These are phyloP conservation scores for Sebastes hubbsi DNA, from an alignment of 2,797 vertebrate species.

Conservation along the genomic window DNA sequence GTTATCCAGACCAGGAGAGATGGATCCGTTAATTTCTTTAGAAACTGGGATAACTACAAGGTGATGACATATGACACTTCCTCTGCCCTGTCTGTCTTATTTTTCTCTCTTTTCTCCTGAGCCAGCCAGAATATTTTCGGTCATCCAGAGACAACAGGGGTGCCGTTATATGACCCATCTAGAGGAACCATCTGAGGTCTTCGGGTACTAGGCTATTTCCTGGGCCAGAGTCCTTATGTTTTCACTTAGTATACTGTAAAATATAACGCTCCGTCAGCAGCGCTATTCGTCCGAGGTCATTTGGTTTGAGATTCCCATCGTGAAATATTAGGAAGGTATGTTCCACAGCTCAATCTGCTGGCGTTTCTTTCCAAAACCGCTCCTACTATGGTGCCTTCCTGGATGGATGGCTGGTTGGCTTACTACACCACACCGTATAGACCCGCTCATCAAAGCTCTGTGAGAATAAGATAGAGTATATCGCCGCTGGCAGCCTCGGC, in stretches of 20 bases:
- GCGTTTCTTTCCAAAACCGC: slow-evolving; percentile 72
- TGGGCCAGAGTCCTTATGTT: slow-evolving; percentile 54
- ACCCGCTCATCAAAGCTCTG: slow-evolving; percentile 62
- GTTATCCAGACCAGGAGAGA: slow-evolving; percentile 94
- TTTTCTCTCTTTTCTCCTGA: slow-evolving; percentile 1
- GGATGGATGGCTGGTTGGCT: slow-evolving; percentile 53
- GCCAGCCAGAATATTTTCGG: slow-evolving; percentile 10
- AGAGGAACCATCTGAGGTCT: slow-evolving; percentile 43
- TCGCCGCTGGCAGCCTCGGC: slow-evolving; percentile 50
- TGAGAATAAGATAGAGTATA: slow-evolving; percentile 59
- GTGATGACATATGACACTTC: slow-evolving; percentile 75
- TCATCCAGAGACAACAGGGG: slow-evolving; percentile 47
- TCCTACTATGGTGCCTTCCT: slow-evolving; percentile 64
- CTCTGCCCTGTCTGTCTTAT: slow-evolving; percentile 4
- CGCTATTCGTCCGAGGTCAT: slow-evolving; percentile 46
- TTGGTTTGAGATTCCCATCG: slow-evolving; percentile 69
- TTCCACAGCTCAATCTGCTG: slow-evolving; percentile 68
- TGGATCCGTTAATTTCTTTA: slow-evolving; percentile 97
- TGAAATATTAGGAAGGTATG: slow-evolving; percentile 74
- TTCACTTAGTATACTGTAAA: slow-evolving; percentile 55
- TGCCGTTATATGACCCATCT: slow-evolving; percentile 26
- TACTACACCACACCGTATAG: slow-evolving; percentile 45
- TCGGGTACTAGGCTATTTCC: slow-evolving; percentile 29
- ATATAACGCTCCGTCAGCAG: slow-evolving; percentile 67
- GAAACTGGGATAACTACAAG: slow-evolving; percentile 99